Evolutionary conservation across 2,888 invertebrate species (phyloP), one percentile per base, ranked within the genome.

Genomic region (Lymantria dispar): DNA sequence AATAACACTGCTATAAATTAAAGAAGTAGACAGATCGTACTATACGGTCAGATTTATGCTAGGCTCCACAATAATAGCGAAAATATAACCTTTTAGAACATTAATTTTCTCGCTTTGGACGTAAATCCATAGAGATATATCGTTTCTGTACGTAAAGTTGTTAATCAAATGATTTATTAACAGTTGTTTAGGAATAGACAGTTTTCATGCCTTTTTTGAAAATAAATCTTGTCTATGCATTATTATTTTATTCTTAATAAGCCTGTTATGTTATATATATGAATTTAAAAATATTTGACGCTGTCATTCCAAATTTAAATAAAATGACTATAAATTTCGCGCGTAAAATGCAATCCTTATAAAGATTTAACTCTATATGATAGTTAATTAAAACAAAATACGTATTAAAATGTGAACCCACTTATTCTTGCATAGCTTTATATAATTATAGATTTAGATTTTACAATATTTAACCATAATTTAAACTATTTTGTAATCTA

Each of bases 91-190:
- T 43, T 22, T 36, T 33, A 52, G 49, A 45, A 48, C 54, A 59
- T 56, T 42, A 50, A 62, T 62, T 52, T 64, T 47, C 43, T 43
- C 31, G 39, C 30, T n/a, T 29, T 5, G 22, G 43, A 47, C 49
- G 15, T 58, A 61, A 45, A 61, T 45, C 46, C 45, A 14, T 29
- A 41, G 41, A 42, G 36, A 36, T 38, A 33, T 50, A 50, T 46
- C 22, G 31, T 43, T 42, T 22, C 5, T 7, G 12, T 38, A 15
- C 29, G 37, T 45, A 22, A 12, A 12, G 43, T 12, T 29, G 38
- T 50, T 42, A 50, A 46, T 50, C 43, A 39, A 10, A 29, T 42
- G 41, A 45, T 41, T 43, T 50, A 45, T n/a, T 22, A 36, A 13
- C 5, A 22, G 22, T 5, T 22, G 22, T 5, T 22, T 22, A 22